A percentile compares a stretch with the other conserved stretches of the same genome.
Evolutionary conservation across 1,140 invertebrate genomes (phyloP).

Genomic region (Nomia melanderi): DNA sequence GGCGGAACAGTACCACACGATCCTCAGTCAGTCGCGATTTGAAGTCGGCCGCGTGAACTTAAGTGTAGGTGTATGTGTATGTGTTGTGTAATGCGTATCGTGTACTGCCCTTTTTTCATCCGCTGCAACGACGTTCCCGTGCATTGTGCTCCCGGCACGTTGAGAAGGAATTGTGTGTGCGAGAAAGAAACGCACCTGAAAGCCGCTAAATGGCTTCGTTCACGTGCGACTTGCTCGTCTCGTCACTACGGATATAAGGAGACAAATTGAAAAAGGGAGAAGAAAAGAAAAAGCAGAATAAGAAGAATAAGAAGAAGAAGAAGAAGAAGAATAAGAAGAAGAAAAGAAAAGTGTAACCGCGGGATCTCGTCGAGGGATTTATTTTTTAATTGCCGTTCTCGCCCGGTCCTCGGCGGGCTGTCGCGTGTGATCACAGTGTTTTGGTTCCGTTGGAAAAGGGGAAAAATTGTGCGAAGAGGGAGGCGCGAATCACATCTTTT

Average conservation of each 20-base stretch:
- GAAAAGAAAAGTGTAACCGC: slow-evolving; percentile 25
- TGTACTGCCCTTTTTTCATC: slow-evolving; percentile 3
- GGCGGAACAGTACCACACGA: slow-evolving; percentile 42
- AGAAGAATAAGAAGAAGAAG: too few species aligned
- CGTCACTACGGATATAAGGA: slow-evolving; percentile 38
- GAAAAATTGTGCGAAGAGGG: slow-evolving; percentile 21
- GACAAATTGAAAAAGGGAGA: too few species aligned
- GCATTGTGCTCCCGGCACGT: slow-evolving; percentile 5
- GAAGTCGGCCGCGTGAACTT: slow-evolving; percentile 64
- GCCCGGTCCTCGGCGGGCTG: slow-evolving; percentile 33
- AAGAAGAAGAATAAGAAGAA: too few species aligned
- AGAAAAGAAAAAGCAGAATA: slow-evolving; percentile 17
- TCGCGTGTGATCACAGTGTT: slow-evolving; percentile 48
- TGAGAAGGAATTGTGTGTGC: neutral
- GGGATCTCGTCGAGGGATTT: slow-evolving; percentile 17
- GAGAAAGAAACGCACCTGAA: slow-evolving; percentile 6
- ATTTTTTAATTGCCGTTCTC: slow-evolving; percentile 22
- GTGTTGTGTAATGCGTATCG: neutral
- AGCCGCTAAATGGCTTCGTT: slow-evolving; percentile 46
- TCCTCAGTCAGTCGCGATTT: slow-evolving; percentile 66
- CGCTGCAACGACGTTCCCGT: neutral
- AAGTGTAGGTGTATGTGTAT: too few species aligned
- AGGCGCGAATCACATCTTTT: slow-evolving; percentile 39
- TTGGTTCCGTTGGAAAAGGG: slow-evolving; percentile 9
- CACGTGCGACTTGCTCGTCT: slow-evolving; percentile 21